phyloP scores from a whole-genome alignment of 1,140 invertebrate genomes.

The Drosophila ananassae region DNA sequence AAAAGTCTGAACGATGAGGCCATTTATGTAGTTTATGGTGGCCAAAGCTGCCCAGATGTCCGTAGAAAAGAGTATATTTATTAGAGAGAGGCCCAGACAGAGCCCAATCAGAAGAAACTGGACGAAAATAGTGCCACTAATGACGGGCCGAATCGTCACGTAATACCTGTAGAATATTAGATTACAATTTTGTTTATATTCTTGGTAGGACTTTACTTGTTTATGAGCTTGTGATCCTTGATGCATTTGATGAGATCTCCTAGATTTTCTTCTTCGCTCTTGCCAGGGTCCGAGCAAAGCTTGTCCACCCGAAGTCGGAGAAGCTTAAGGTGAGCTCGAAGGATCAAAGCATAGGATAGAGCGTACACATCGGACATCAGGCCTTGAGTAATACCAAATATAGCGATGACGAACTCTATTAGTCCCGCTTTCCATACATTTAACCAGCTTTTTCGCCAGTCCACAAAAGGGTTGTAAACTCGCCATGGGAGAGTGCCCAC shows the following conservation, averaged over 20 bases:
- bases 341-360: constrained; percentile 14
- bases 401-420: constrained; percentile 16
- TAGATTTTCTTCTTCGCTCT: constrained; percentile 17
- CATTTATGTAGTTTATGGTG: constrained; percentile 13
- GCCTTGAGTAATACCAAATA: not conserved
- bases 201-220: too few relatives aligned
- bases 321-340: constrained; percentile 36
- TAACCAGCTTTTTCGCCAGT: constrained; percentile 18
- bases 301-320: constrained; percentile 22
- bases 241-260: constrained; percentile 45
- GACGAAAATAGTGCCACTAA: constrained; percentile 30
- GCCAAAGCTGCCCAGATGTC: constrained; percentile 29
- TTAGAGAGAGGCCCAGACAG: constrained; percentile 35
- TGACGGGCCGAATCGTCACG: constrained; percentile 15
- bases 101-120: constrained; percentile 54
- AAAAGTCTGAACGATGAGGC: constrained; percentile 43
- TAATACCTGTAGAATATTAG: too few relatives aligned
- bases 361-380: constrained; percentile 32
- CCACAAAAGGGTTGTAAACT: constrained; percentile 44
- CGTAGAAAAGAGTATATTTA: constrained; percentile 48
- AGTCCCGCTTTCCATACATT: constrained; percentile 17
- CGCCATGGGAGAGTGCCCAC: constrained; percentile 34
- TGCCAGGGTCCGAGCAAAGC: constrained; percentile 24
- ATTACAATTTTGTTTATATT: too few relatives aligned
- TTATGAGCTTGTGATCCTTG: constrained; percentile 43